These are phyloP conservation scores for Scolopax rusticola DNA, from an alignment of 2,797 vertebrate genomes.

Conservation along the genomic window DNA sequence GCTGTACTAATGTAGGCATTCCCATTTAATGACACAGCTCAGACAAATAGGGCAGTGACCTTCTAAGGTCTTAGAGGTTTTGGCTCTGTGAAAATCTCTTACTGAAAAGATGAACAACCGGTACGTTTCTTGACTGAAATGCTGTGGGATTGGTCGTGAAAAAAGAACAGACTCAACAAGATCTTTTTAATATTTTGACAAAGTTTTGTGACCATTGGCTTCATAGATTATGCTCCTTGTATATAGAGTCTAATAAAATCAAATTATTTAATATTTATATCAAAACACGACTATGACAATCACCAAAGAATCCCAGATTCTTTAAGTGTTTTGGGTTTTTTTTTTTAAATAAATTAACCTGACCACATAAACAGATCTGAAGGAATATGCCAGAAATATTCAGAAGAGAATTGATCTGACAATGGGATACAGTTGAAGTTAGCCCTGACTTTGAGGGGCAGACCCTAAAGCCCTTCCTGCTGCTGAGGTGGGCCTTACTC, in stretches of 20 bases:
- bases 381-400: constrained; percentile 8
- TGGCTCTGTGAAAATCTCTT: background rate
- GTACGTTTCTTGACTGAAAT: background rate
- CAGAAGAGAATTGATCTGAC: constrained; percentile 1
- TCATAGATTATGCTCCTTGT: background rate
- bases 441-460: background rate
- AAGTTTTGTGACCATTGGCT: background rate
- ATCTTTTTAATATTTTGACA: background rate
- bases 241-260: constrained; percentile 2
- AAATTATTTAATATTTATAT: constrained; percentile 58
- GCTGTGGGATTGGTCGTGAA: background rate
- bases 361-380: background rate
- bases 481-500: background rate
- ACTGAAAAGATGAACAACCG: constrained; percentile 1
- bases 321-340: background rate
- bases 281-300: constrained; percentile 25
- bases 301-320: constrained; percentile 13
- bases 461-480: background rate
- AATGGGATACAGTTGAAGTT: background rate
- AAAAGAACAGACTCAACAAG: background rate
- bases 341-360: background rate
- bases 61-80: constrained; percentile 31
- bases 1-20: constrained; percentile 10
- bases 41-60: background rate
- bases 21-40: constrained; percentile 14